Percentiles rank a stretch among this genome's conserved stretches.
phyloP scores from a whole-genome alignment of 2,113 vertebrate species.

The Megaleporinus macrocephalus region DNA sequence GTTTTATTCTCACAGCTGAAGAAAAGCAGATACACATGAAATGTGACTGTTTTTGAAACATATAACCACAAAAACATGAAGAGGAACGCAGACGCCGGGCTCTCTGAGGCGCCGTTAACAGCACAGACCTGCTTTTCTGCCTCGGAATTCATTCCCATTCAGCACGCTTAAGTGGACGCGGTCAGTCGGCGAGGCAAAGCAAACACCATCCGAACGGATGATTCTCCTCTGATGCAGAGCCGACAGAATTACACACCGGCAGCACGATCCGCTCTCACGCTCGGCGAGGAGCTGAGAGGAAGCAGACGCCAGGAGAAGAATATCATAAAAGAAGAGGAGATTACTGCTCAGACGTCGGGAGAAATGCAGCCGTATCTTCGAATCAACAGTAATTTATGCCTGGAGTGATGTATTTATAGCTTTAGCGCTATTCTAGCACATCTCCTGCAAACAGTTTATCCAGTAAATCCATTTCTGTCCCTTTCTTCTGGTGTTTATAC shows the following conservation, averaged over 20 bases:
- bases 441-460: background rate
- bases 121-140: background rate
- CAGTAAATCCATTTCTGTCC: background rate
- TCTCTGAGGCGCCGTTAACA: background rate
- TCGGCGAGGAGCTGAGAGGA: background rate
- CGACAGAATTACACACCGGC: conserved; percentile 2
- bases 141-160: background rate
- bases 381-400: background rate
- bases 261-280: background rate
- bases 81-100: background rate
- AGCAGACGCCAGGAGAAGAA: background rate
- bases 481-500: background rate
- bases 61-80: too few species aligned
- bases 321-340: background rate
- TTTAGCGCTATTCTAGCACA: background rate
- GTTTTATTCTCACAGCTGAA: too few species aligned
- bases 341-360: background rate
- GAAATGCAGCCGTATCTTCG: background rate
- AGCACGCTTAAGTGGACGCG: background rate
- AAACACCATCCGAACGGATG: background rate
- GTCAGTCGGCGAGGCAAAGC: conserved; percentile 16
- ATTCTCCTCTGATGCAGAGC: conserved; percentile 18
- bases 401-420: background rate
- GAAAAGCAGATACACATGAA: too few species aligned
- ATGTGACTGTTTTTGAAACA: too few species aligned